Evolutionary conservation across 2,113 vertebrate species (phyloP), one percentile per base, ranked within the genome.

Genomic region (Apaloderma vittatum): DNA sequence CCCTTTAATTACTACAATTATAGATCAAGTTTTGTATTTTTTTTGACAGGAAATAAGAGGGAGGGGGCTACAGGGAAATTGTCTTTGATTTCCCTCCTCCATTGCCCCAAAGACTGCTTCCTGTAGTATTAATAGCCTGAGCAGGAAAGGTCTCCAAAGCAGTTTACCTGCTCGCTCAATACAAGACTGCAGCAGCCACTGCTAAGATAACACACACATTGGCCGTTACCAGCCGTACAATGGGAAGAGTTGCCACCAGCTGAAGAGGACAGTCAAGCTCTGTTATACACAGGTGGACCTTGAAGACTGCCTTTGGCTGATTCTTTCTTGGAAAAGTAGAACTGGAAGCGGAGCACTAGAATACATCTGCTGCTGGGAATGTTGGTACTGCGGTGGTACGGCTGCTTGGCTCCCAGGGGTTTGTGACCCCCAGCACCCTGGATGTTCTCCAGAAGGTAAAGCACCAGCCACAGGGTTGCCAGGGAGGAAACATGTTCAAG

Each of bases 81-180:
- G 71, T 57, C 21, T 78, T 71, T 72, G 70, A 77, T 83, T 75
- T 76, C 48, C 65, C 40, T 72, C 70, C 48, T 93, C 66, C 16
- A 12, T 74, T 80, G 22, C 58, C n/a, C 78, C 1, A 1, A 36
- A 58, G 87, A 48, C 62, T 62, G 74, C 51, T 82, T 1, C 5
- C 49, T 86, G 67, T 16, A 54, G 40, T 51, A 54, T 58, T 43
- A 63, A 57, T 1, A 32, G 30, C 1, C 3, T 17, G 52, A 72
- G 58, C n/a, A 84, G 62, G 32, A 58, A 52, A 77, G 55, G 63
- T 94, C 90, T 92, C 88, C 40, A 18, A 95, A 88, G 86, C 91
- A 81, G 24, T 92, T 91, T 70, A 27, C 23, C 0, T 0, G 26
- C 84, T 95, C 8, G 5, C 86, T 88, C 36, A 12, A 49, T 61